phyloP scores from a whole-genome alignment of 2,113 vertebrate genomes.

The Pedionomus torquatus region DNA sequence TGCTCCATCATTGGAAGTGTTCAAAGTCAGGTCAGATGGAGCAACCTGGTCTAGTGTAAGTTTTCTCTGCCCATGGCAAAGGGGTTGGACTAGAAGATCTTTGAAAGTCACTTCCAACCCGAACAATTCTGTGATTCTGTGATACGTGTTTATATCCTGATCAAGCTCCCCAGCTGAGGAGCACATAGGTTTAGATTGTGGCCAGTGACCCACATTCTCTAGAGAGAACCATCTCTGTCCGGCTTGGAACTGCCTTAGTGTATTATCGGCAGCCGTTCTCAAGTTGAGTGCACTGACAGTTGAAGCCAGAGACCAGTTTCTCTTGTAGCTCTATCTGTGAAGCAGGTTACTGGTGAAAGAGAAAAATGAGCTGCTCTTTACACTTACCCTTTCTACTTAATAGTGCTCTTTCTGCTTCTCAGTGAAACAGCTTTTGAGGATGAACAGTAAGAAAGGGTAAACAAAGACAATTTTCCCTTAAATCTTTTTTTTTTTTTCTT shows the following conservation, averaged over 20 bases:
- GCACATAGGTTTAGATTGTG: background rate
- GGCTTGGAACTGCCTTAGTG: no score
- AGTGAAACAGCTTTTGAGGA: background rate
- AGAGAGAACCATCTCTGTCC: background rate
- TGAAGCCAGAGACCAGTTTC: background rate
- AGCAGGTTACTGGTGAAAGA: background rate
- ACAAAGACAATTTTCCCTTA: background rate
- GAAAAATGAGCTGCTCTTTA: background rate
- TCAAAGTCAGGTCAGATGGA: background rate
- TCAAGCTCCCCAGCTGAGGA: background rate
- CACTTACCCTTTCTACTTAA: background rate
- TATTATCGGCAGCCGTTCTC: fast-evolving
- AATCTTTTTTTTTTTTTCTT: background rate
- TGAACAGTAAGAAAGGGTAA: background rate
- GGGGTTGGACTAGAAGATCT: background rate
- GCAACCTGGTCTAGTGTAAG: background rate
- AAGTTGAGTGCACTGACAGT: background rate
- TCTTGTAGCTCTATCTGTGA: background rate
- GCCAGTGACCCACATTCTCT: background rate
- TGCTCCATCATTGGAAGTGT: background rate
- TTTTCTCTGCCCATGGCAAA: background rate
- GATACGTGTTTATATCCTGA: background rate
- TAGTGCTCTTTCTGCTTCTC: background rate
- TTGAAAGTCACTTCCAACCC: background rate
- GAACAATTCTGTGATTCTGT: background rate